phyloP scores from a whole-genome alignment of 2,113 vertebrate species.

The Egretta garzetta region DNA sequence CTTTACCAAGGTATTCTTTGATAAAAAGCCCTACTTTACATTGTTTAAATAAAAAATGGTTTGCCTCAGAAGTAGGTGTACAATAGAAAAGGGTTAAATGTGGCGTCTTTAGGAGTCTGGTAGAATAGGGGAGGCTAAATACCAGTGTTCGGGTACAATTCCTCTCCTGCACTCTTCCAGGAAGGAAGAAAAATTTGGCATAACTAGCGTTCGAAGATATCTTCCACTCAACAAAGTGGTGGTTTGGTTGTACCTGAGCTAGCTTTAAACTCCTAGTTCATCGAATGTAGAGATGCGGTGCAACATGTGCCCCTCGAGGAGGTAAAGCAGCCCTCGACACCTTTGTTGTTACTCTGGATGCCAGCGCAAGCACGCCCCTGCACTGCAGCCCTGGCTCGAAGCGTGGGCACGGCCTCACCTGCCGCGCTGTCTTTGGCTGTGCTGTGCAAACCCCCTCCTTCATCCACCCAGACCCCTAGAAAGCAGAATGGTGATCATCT shows the following conservation, averaged over 20 bases:
- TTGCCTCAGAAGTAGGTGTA: background rate
- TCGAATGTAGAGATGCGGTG: background rate
- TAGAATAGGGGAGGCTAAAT: background rate
- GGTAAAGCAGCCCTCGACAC: background rate
- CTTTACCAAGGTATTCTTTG: background rate
- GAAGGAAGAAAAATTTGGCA: background rate
- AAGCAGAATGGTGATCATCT: background rate
- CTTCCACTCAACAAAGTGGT: background rate
- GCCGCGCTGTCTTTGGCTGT: background rate
- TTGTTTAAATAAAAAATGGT: background rate
- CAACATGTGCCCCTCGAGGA: accelerated
- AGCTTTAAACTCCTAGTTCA: background rate
- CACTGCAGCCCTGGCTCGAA: background rate
- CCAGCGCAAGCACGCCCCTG: background rate
- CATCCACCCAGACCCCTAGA: background rate
- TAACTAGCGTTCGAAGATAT: background rate
- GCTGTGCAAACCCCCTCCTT: background rate
- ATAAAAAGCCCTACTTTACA: background rate
- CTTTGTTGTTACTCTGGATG: background rate
- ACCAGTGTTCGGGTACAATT: accelerated
- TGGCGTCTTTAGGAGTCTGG: background rate
- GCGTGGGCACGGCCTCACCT: background rate
- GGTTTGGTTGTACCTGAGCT: background rate
- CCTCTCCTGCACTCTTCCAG: background rate
- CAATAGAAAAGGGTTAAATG: background rate